Evolutionary conservation across 2,888 invertebrate genomes (phyloP), one percentile per base, ranked within the genome.

Genomic region (Drosophila lutescens): DNA sequence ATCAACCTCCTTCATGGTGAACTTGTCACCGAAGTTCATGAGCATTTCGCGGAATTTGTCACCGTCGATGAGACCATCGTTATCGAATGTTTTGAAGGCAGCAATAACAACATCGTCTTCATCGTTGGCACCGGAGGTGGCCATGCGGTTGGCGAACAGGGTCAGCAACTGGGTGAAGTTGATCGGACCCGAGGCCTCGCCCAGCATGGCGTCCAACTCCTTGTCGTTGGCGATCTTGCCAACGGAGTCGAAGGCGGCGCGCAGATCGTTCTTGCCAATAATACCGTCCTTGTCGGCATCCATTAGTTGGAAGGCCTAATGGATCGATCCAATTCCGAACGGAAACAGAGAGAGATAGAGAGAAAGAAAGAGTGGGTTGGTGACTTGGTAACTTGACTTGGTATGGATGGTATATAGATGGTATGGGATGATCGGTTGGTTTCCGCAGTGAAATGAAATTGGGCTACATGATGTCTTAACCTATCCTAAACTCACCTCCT

Each of bases 251-350:
- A 97, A 98, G 91, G 97, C 97, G 91, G 96, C 96, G 92, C 97
- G 95, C 91, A 98, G 94, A 93, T 98, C 98, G 93, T 95, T 95
- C 94, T 97, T 97, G 93, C 96, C 95, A 93, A 96, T 95, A 93
- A 97, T 95, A 88, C 97, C 97, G 92, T 98, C 98, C 93, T 98
- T 98, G 94, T 98, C 97, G 93, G 96, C 95, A 94, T 98, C 98
- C 96, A 98, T 98, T 90, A 98, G 95, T 93, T 96, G 96, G 96
- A 98, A 98, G 91, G 97, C 98, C 96, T 97, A 66, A 75, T 85
- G 57, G 40, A 59, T 67, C 41, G 36, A 59, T 34, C 34, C 34
- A 12, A 34, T 67, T 34, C 38, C 17, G 59, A 63, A 46, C 43
- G 57, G 54, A 62, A 58, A 62, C 50, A 60, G 46, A 59, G 54